Base-by-base conservation (phyloP, 2,888 invertebrate genomes). In the Xylota sylvarum region DNA sequence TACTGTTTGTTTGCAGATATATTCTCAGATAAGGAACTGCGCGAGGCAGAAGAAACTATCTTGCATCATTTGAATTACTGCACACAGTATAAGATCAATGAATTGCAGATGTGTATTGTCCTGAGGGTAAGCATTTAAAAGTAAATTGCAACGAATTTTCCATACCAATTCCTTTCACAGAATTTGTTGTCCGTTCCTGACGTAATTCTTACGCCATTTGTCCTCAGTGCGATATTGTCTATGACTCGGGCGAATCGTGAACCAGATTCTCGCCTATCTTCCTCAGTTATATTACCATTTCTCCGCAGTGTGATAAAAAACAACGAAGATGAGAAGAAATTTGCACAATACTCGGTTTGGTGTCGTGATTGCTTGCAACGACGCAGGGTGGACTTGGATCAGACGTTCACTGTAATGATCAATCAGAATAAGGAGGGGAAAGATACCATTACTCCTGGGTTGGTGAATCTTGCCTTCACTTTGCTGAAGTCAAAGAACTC, bases 1-100 rank as follows among this genome's bases (percentile, higher is more conserved):
- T 48, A 35, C 2, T 4, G 56, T 73, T 82, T 89, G 89, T 32
- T 89, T 85, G 10, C 55, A 94, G 94, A 93, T 89, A 89, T 90
- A 4, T 91, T 92, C 64, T 91, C 92, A 19, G 92, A 93, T 84
- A 92, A 94, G 88, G 94, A 95, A 88, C 89, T 94, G n/a, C 92
- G 94, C 72, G 93, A 94, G 88, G 93, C 94, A 2, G 95, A 95
- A 90, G 94, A 95, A 88, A 95, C 94, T 0, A 93, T 95, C 23
- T 89, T 95, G 5, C 95, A 94, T 90, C 94, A 95, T 89, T 94
- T 95, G 14, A 91, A 90, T 83, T 92, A 92, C 77, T 92, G 92
- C 72, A 92, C 92, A 5, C 92, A 92, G 89, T 91, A 90, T 77
- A 90, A 91, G 72, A 88, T 92, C 0, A 91, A 84, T 58, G 92